Evolutionary conservation across 1,140 invertebrate species (phyloP), one percentile per base, ranked within the genome.

Genomic region (Neomicropteryx cornuta): DNA sequence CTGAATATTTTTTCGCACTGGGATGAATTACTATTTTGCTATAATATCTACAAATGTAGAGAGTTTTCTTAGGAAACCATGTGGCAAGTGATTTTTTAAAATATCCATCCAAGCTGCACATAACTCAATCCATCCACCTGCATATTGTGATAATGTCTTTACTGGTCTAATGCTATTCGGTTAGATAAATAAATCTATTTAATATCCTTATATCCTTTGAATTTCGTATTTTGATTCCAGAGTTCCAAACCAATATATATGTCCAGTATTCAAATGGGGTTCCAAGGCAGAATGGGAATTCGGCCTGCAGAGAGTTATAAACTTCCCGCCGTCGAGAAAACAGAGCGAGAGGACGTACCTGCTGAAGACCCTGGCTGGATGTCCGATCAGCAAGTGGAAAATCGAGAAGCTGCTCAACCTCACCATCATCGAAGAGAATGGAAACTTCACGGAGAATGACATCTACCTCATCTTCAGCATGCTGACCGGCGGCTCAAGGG

Each of bases 191-290:
- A n/a, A n/a, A n/a, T n/a, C n/a, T n/a, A n/a, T n/a, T n/a, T 32
- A 6, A 14, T 16, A 32, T 32, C n/a, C n/a, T 8, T 5, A 8
- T 32, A 32, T 32, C 11, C 5, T 35, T 34, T 6, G 5, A 4
- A 11, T 20, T 18, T 22, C 35, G 31, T 36, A 11, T 14, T 31
- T 22, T 33, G 2, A 45, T 56, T 66, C 18, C 45, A 86, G 83
- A 3, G 72, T 83, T 23, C 67, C 76, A 6, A 81, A 78, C 51
- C 74, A 78, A 50, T 82, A 73, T 49, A 72, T 85, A 27, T 85
- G 83, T 38, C 79, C 81, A 4, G 78, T 86, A 2, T 84, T 85
- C 48, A 77, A 78, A 57, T 84, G 78, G 74, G 83, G 83, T 0
- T 74, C 77, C 0, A 62, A 70, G 39, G 73, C 82, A 20, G 81